These are phyloP conservation scores for Xylophagus ater DNA, from an alignment of 2,888 invertebrate genomes.

Conservation along the genomic window DNA sequence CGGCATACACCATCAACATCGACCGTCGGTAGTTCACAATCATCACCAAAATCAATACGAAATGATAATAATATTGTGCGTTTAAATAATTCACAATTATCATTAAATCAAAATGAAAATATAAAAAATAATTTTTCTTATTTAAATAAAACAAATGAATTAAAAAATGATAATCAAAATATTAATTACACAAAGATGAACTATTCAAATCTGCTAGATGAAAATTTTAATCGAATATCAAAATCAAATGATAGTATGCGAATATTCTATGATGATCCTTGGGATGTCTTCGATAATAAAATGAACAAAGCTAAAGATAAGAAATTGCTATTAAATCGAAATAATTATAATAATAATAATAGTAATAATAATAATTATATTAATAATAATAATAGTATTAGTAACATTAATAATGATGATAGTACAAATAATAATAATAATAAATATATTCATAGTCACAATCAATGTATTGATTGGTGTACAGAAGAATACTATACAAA, in stretches of 20 bases:
- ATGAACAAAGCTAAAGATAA: slow-evolving; percentile 25
- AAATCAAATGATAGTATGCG: slow-evolving; percentile 12
- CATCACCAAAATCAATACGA: slow-evolving; percentile 16
- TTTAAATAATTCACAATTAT: too few species aligned
- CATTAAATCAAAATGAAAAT: too few species aligned
- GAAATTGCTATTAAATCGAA: slow-evolving; percentile 17
- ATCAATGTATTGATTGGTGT: too few species aligned
- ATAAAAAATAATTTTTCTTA: too few species aligned
- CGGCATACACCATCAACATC: slow-evolving; percentile 35
- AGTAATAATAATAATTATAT: neutral
- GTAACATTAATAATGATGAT: too few species aligned
- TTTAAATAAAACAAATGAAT: too few species aligned
- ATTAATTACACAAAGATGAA: too few species aligned
- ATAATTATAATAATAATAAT: slow-evolving; percentile 2
- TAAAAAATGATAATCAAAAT: too few species aligned
- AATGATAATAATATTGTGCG: neutral
- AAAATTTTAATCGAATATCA: too few species aligned
- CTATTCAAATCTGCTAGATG: too few species aligned
- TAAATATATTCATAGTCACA: too few species aligned
- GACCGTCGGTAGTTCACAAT: slow-evolving; percentile 25
- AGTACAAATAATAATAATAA: too few species aligned
- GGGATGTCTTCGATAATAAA: slow-evolving; percentile 28
- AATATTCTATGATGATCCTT: slow-evolving; percentile 16
- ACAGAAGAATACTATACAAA: slow-evolving; percentile 24
- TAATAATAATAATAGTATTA: slow-evolving; percentile 4